Base-by-base conservation (phyloP, 2,888 invertebrate genomes). In the Drosophila dives region DNA sequence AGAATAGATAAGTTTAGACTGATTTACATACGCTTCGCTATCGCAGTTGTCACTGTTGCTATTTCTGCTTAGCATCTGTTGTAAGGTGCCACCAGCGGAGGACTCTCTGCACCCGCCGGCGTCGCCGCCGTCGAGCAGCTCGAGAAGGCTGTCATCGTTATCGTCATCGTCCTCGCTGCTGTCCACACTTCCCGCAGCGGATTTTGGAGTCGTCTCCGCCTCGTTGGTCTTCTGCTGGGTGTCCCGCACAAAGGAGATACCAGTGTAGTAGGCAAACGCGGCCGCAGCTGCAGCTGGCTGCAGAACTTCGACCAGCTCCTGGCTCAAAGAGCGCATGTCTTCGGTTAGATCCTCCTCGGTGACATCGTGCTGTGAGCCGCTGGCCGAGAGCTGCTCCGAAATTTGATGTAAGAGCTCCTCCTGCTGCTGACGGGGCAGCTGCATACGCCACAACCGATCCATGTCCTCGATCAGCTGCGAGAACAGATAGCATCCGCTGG, bases 401-500 rank as follows among this genome's bases (percentile, higher is more conserved):
- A 92, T 92, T 70, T 92, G 85, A 32, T 91, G 82, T 40, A 92
- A 72, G 60, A 90, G 73, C 61, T 91, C 88, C 32, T 90, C 90
- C 60, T 86, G 81, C 49, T 76, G 81, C 56, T 90, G 83, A 36
- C 78, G 77, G 10, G 92, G 91, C 69, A 89, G 63, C 71, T 93
- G 91, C 61, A 90, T 69, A 8, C 91, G 86, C 77, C 91, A 90
- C 72, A 93, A 62, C 3, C 87, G 86, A 81, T 93, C 93, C 80
- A 93, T 89, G 77, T 93, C 93, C 82, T 91, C 89, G 56, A 92
- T 85, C n/a, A 92, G 74, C 65, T 92, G 86, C 8, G 92, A 92
- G 73, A 92, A 92, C 66, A 92, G 80, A 36, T 92, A 92, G 4
- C 88, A 80, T 2, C 42, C 64, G 23, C 40, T 69, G 15, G 58